Conservation (phyloP, 1,140 invertebrate genomes). For the Pomacea maculata region DNA sequence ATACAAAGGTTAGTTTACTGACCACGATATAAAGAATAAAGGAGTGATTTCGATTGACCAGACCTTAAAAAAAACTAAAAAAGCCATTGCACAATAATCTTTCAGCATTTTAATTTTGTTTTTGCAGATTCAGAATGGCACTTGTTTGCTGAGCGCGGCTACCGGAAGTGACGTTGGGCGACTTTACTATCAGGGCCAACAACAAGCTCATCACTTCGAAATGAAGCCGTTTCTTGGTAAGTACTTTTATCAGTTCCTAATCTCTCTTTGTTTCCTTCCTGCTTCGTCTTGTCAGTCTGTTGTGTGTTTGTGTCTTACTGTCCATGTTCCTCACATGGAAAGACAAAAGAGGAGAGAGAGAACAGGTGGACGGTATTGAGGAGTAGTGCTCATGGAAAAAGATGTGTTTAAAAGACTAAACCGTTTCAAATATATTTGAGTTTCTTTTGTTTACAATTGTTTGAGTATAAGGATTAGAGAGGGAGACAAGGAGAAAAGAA, state of each 20-base stretch:
- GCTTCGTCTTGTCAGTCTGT: background rate
- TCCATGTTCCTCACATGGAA: no score
- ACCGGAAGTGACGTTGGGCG: conserved; percentile 61
- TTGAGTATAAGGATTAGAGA: background rate
- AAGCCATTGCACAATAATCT: no score
- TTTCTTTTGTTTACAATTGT: background rate
- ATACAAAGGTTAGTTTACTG: no score
- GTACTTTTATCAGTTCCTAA: background rate
- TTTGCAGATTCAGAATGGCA: conserved; percentile 53
- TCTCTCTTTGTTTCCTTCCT: background rate
- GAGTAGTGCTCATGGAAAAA: background rate
- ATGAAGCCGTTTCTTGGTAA: conserved; percentile 61
- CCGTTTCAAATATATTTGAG: background rate
- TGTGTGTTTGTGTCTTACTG: background rate
- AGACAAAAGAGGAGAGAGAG: background rate
- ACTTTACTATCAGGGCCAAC: conserved; percentile 47
- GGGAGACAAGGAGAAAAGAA: no score
- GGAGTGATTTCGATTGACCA: no score
- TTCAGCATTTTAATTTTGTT: background rate
- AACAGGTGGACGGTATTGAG: background rate
- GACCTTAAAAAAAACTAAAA: no score
- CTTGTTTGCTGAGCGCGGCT: conserved; percentile 56
- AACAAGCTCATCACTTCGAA: conserved; percentile 62
- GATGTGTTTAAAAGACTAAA: background rate
- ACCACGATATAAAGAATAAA: no score